Base-by-base conservation (phyloP, 1,140 invertebrate species). In the Saccostrea echinata region DNA sequence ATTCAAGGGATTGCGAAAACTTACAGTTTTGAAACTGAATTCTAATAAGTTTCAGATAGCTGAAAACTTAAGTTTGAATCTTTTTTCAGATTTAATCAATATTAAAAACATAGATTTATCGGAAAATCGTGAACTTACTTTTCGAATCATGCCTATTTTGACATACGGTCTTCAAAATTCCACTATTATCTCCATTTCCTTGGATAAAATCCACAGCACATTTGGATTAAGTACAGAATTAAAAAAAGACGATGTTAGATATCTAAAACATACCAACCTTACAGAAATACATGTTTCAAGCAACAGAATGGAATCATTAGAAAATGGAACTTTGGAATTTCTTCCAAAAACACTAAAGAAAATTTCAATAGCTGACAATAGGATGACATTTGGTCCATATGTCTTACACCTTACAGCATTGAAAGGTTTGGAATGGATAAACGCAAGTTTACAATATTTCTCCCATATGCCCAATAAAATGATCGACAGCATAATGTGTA, bases 201-300 rank as follows among this genome's bases (percentile, higher is more conserved):
- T 84, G 1, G 76, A 86, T 30, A 89, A 89, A 61, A 82, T 89
- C 21, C 85, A 89, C 55, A 11, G 55, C 61, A 84, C 85, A 8
- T 89, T 86, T 43, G 85, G 85, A 27, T 12, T 84, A 13, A 80
- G 85, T n/a, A 86, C 88, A 43, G 33, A 84, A 24, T 0, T 89
- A 0, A n/a, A 16, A 27, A 57, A 3, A 18, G 52, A 86, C 4
- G 57, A 86, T 57, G 18, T 86, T 24, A 33, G 43, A 76, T 9
- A 76, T 11, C 24, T 86, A 1, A 35, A 76, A 24, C 13, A 84
- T 30, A 89, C 88, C 4, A 84, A 76, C 43, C 27, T 89, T 8
- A 76, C 18, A 51, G 84, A 89, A 52, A 13, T 89, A 18, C 33
- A 89, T 33, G 1, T 89, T 0, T 81, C 84, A 30, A 89, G 88